phyloP scores from a whole-genome alignment of 2,888 invertebrate genomes.

The Blomia tropicalis region DNA sequence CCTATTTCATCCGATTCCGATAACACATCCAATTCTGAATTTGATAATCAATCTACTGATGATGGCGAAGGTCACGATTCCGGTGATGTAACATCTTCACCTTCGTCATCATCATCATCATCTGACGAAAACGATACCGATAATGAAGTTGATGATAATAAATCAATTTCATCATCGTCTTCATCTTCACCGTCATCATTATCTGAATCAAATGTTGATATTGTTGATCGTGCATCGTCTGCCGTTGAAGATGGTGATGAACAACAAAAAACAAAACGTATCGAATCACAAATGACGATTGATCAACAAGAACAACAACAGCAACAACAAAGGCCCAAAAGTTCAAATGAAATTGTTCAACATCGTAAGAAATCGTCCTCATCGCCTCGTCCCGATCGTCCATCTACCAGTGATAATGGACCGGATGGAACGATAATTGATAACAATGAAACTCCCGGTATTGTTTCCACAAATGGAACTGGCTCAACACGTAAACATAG shows the following conservation, averaged over 20 bases:
- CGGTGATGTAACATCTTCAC: not conserved
- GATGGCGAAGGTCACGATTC: not conserved
- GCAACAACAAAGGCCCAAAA: not conserved
- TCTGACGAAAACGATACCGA: not conserved
- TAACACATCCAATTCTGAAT: too few species aligned
- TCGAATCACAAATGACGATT: too few species aligned
- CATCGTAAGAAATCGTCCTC: not conserved
- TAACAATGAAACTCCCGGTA: too few species aligned
- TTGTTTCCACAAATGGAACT: not conserved
- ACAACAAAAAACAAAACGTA: too few species aligned
- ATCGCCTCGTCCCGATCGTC: not conserved
- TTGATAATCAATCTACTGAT: not conserved
- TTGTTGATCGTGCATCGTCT: not conserved
- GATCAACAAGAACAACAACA: not conserved
- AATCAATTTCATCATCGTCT: not conserved
- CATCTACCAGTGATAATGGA: not conserved
- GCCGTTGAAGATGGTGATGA: not conserved
- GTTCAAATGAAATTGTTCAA: not conserved
- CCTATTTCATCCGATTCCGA: not conserved
- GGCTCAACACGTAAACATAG: too few species aligned
- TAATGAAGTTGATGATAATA: not conserved
- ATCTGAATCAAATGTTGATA: not conserved
- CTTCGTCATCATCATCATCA: not conserved
- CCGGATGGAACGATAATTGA: too few species aligned
- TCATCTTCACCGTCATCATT: not conserved